These are phyloP conservation scores for Goniozus legneri DNA, from an alignment of 1,140 invertebrate genomes.

Conservation along the genomic window DNA sequence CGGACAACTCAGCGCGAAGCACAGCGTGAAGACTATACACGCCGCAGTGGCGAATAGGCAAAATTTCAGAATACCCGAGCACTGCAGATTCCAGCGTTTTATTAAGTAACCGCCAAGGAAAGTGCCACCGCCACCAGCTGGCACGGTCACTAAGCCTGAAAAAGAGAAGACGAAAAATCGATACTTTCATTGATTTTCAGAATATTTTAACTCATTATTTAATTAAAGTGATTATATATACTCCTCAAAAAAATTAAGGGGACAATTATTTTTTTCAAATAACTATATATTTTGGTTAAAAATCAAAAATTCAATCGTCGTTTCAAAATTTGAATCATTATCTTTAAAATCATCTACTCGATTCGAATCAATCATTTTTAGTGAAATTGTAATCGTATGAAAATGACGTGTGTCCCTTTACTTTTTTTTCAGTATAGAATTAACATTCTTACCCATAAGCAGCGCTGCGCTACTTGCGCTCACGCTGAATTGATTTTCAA, in stretches of 20 bases:
- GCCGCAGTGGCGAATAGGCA: constrained; percentile 63
- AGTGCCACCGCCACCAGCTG: constrained; percentile 73
- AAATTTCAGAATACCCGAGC: constrained; percentile 73
- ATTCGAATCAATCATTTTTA: too few relatives aligned
- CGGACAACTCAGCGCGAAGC: constrained; percentile 72
- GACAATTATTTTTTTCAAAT: constrained; percentile 1
- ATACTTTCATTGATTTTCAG: constrained; percentile 1
- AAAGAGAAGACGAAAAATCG: too few relatives aligned
- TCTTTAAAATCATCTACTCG: too few relatives aligned
- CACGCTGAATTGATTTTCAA: constrained; percentile 80
- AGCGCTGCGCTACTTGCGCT: constrained; percentile 69
- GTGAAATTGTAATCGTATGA: too few relatives aligned
- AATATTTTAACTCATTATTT: background rate
- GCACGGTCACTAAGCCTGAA: constrained; percentile 67
- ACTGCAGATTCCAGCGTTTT: constrained; percentile 68
- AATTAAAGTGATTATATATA: too few relatives aligned
- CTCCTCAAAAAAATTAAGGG: too few relatives aligned
- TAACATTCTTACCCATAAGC: constrained; percentile 63
- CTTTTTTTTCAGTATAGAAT: constrained; percentile 3
- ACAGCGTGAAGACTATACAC: constrained; percentile 60
- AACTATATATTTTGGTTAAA: background rate
- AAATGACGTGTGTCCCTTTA: too few relatives aligned
- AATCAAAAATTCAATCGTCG: background rate
- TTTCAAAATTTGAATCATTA: too few relatives aligned
- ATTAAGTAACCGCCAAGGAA: constrained; percentile 78